phyloP scores from a whole-genome alignment of 2,113 vertebrate genomes.

The Peromyscus leucopus region DNA sequence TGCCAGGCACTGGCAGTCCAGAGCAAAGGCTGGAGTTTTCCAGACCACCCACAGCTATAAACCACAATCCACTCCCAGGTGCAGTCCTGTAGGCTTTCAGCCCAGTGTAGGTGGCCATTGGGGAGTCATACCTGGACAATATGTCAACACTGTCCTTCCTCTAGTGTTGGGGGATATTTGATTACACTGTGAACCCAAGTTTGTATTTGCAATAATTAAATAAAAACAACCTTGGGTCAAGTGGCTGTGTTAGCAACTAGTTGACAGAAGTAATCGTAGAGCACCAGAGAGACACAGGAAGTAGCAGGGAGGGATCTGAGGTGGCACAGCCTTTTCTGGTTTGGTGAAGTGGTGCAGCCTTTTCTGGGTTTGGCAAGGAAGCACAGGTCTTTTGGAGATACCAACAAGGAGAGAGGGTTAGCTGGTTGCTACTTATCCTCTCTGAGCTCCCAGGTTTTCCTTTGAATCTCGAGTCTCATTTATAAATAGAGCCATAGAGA shows the following conservation, averaged over 20 bases:
- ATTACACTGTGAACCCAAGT: background rate
- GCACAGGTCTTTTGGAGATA: background rate
- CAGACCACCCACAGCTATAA: background rate
- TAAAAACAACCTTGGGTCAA: background rate
- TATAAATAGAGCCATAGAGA: background rate
- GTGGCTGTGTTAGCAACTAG: background rate
- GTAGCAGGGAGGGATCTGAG: background rate
- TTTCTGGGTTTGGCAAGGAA: background rate
- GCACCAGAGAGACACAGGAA: background rate
- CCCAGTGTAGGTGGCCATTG: background rate
- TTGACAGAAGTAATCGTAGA: background rate
- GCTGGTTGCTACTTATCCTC: background rate
- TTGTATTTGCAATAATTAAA: background rate
- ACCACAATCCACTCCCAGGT: background rate
- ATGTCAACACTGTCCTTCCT: background rate
- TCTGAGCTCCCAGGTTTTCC: background rate
- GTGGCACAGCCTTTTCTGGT: background rate
- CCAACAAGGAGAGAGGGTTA: background rate
- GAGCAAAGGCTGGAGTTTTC: background rate
- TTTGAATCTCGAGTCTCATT: background rate
- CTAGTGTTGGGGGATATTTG: background rate
- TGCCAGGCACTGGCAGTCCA: background rate
- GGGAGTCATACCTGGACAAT: background rate
- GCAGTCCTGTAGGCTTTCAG: background rate
- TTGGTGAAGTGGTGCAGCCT: background rate